Evolutionary conservation across 2,888 invertebrate genomes (phyloP).

Genomic region (Galeopsomyia nigrocyanea): DNA sequence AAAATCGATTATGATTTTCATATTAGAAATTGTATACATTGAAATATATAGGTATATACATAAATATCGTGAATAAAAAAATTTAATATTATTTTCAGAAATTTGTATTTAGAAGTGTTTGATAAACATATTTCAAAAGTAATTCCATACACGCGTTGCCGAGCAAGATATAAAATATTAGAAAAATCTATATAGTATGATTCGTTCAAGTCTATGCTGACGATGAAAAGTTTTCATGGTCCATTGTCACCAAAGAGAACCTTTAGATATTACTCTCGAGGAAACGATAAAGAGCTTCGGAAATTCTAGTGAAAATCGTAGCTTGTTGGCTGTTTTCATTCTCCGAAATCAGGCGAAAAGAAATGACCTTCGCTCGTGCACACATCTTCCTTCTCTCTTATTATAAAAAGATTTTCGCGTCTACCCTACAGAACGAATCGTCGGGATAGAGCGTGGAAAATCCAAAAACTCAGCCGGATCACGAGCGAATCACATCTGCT

Average conservation of each 20-base stretch:
- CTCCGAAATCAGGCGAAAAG: constrained; percentile 40
- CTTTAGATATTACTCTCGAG: constrained; percentile 4
- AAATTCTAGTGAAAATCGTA: constrained; percentile 33
- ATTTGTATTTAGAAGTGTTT: no score
- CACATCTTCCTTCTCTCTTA: constrained; percentile 13
- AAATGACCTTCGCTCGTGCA: constrained; percentile 15
- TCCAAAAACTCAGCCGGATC: constrained; percentile 59
- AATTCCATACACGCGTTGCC: no score
- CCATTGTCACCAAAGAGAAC: constrained; percentile 4
- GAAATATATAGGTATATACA: no score
- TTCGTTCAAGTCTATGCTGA: no score
- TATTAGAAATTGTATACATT: no score
- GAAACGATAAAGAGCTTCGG: constrained; percentile 39
- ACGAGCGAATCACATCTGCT: constrained; percentile 63
- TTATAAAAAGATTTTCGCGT: constrained; percentile 40
- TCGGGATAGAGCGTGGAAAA: constrained; percentile 55
- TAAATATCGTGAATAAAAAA: no score
- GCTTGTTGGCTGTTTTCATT: constrained; percentile 36
- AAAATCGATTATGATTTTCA: no score
- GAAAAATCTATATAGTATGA: no score
- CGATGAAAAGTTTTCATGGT: constrained; percentile 1
- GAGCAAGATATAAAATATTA: no score
- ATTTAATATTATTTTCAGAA: no score
- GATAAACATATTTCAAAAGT: no score
- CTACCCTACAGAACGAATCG: constrained; percentile 16